phyloP scores from a whole-genome alignment of 2,797 vertebrate genomes.

The Diplodus sargus region DNA sequence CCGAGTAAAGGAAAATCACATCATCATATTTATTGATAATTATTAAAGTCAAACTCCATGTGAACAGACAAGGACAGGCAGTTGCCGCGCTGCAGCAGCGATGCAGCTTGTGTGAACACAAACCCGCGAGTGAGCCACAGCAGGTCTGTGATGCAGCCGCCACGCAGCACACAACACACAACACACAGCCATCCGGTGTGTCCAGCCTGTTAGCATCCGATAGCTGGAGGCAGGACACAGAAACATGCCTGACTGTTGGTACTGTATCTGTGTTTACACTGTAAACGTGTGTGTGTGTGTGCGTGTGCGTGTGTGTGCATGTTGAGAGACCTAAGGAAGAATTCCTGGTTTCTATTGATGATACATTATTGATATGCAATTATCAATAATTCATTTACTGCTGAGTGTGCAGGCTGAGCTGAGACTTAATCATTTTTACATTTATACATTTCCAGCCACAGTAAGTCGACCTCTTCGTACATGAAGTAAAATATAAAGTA shows the following conservation, averaged over 20 bases:
- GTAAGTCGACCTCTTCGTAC: neutral
- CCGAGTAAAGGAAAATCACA: too few species aligned
- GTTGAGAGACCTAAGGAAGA: constrained; percentile 41
- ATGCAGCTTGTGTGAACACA: too few species aligned
- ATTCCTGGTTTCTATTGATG: constrained; percentile 67
- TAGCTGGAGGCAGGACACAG: neutral
- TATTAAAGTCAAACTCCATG: too few species aligned
- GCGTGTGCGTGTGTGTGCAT: constrained; percentile 25
- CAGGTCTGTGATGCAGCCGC: too few species aligned
- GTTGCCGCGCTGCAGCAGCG: too few species aligned
- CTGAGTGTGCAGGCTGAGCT: constrained; percentile 61
- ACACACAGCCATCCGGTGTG: too few species aligned
- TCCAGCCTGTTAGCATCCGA: too few species aligned
- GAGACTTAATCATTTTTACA: constrained; percentile 20
- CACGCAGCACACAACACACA: too few species aligned
- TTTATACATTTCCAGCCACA: constrained; percentile 13
- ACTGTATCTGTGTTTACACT: neutral
- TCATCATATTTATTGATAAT: too few species aligned
- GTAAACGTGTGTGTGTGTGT: neutral
- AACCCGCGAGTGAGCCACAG: too few species aligned
- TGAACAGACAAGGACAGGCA: too few species aligned
- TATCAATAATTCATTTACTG: constrained; percentile 64
- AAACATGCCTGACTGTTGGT: neutral
- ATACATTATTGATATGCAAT: constrained; percentile 66
- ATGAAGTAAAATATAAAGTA: too few species aligned